Evolutionary conservation across 1,140 invertebrate genomes (phyloP).

Genomic region (Zaprionus vittiger): DNA sequence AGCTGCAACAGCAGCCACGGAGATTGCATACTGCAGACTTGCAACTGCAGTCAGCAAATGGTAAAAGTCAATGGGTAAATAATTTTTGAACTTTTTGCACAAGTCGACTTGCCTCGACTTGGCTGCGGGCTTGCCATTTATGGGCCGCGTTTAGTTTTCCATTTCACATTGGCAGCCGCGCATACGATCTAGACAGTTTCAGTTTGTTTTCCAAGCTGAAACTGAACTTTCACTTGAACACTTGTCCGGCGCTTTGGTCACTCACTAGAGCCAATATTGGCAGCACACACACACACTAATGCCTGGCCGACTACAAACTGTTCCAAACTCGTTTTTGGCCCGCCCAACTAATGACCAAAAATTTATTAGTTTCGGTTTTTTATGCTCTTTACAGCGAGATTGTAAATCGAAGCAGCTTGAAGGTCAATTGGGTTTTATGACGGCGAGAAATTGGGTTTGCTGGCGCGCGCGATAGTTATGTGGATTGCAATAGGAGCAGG

Average conservation of each 20-base stretch:
- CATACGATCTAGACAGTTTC: constrained; percentile 52
- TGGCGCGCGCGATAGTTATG: background rate
- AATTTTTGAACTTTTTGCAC: constrained; percentile 67
- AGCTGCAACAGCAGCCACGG: background rate
- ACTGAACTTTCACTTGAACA: constrained; percentile 74
- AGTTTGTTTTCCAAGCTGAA: constrained; percentile 23
- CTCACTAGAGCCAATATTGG: constrained; percentile 12
- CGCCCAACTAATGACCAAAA: constrained; percentile 75
- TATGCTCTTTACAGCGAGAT: constrained; percentile 31
- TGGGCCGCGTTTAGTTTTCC: constrained; percentile 70
- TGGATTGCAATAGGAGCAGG: constrained; percentile 27
- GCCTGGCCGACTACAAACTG: background rate
- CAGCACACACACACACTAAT: constrained; percentile 7
- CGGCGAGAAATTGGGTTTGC: constrained; percentile 63
- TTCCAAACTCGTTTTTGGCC: constrained; percentile 61
- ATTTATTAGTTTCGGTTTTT: constrained; percentile 73
- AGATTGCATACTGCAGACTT: constrained; percentile 18
- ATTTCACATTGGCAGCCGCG: constrained; percentile 61
- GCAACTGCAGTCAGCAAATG: constrained; percentile 55
- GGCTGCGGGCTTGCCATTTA: constrained; percentile 67
- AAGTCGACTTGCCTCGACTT: constrained; percentile 11
- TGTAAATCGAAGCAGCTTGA: constrained; percentile 58
- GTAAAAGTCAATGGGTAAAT: constrained; percentile 76
- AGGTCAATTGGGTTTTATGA: constrained; percentile 69
- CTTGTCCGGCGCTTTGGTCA: constrained; percentile 54